A percentile compares a stretch with the other conserved stretches of the same genome.
These are phyloP conservation scores for Apantesis nais DNA, from an alignment of 2,888 invertebrate species.

Conservation along the genomic window DNA sequence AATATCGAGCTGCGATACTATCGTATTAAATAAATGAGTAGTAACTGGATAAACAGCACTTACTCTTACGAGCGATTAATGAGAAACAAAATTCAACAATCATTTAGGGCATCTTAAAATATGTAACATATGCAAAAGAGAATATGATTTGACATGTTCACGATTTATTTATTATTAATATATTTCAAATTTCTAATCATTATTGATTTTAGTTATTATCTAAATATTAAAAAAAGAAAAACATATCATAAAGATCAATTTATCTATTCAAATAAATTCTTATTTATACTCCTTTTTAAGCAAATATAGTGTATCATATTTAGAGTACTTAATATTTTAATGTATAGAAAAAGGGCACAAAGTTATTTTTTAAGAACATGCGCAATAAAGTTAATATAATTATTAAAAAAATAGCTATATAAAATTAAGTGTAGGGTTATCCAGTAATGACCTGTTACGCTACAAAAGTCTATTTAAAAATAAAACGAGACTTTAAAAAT, in stretches of 20 bases:
- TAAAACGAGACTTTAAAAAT: too few species aligned
- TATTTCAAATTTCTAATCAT: neutral
- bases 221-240: neutral
- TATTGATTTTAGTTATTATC: neutral
- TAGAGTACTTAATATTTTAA: too few species aligned
- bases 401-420: too few species aligned
- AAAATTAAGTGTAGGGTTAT: too few species aligned
- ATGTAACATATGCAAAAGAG: neutral
- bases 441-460: too few species aligned
- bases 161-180: neutral
- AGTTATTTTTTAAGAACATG: too few species aligned
- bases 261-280: neutral
- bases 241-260: neutral
- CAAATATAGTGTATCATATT: too few species aligned
- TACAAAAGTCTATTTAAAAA: too few species aligned
- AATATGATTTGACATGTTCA: neutral
- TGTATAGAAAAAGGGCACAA: too few species aligned
- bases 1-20: neutral
- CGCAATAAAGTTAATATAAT: too few species aligned
- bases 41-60: neutral
- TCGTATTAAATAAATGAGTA: neutral
- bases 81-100: neutral
- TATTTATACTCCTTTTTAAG: too few species aligned
- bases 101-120: neutral
- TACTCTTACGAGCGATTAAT: slow-evolving; percentile 1